phyloP scores from a whole-genome alignment of 2,888 invertebrate genomes.

The Lasioglossum malachurum region DNA sequence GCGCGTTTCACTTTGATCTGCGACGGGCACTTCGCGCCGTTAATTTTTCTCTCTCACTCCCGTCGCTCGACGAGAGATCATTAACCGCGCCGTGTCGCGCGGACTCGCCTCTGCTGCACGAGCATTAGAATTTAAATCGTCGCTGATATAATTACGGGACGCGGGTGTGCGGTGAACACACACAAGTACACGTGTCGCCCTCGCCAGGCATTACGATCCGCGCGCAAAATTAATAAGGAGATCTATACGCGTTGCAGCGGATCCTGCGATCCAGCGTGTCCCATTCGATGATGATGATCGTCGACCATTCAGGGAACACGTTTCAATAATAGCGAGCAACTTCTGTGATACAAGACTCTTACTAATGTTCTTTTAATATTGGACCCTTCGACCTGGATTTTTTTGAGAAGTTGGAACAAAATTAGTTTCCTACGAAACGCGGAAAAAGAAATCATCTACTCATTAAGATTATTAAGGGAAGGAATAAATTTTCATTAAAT shows the following conservation, averaged over 20 bases:
- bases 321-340: no score
- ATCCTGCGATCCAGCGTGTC: neutral
- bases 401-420: no score
- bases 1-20: slow-evolving; percentile 67
- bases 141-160: slow-evolving; percentile 70
- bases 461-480: neutral
- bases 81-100: slow-evolving; percentile 60
- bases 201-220: slow-evolving; percentile 57
- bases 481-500: neutral
- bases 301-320: neutral
- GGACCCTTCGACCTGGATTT: no score
- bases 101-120: slow-evolving; percentile 49
- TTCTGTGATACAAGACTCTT: no score
- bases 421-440: no score
- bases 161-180: neutral
- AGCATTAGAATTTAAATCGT: slow-evolving; percentile 71
- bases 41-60: slow-evolving; percentile 64
- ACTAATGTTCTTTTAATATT: no score
- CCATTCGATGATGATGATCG: neutral
- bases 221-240: slow-evolving; percentile 72
- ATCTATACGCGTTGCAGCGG: slow-evolving; percentile 51
- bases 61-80: slow-evolving; percentile 64
- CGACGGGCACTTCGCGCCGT: slow-evolving; percentile 63
- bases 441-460: no score
- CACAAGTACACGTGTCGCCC: slow-evolving; percentile 24